Evolutionary conservation across 2,888 invertebrate genomes (phyloP).

Genomic region (Trachelus troglodyta): DNA sequence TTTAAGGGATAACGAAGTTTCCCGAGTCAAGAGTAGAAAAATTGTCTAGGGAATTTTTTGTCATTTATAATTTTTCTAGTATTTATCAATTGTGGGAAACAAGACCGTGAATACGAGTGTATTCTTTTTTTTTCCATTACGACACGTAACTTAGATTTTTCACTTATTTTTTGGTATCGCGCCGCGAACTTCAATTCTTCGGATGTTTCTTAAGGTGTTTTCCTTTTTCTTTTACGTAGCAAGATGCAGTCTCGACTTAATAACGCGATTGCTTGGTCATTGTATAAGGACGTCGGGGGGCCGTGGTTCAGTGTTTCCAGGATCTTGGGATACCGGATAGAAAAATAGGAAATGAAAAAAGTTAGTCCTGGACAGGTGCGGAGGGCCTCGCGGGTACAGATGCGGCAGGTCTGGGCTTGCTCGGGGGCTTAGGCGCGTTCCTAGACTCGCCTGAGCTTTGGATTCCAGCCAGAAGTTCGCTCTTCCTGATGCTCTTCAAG

Average conservation of each 20-base stretch:
- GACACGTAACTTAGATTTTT: neutral
- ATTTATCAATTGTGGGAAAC: neutral
- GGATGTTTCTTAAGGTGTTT: neutral
- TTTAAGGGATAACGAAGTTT: conserved; percentile 7
- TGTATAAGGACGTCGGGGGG: conserved; percentile 28
- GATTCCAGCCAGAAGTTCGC: conserved; percentile 87
- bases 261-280: conserved; percentile 25
- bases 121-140: neutral
- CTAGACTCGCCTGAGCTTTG: conserved; percentile 72
- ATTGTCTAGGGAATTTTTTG: neutral
- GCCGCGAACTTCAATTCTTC: neutral
- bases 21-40: conserved; percentile 13
- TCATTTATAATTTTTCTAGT: neutral
- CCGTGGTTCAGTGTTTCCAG: conserved; percentile 3
- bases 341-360: conserved; percentile 32
- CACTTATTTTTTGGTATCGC: neutral
- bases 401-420: conserved; percentile 65
- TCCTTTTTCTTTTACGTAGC: conserved; percentile 10
- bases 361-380: conserved; percentile 64
- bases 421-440: conserved; percentile 71
- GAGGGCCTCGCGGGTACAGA: conserved; percentile 56
- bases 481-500: conserved; percentile 94
- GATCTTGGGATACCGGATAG: conserved; percentile 51
- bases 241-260: conserved; percentile 18
- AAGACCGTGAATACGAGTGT: neutral